These are phyloP conservation scores for Coracopsis vasa DNA, from an alignment of 2,113 vertebrate genomes.

Conservation along the genomic window DNA sequence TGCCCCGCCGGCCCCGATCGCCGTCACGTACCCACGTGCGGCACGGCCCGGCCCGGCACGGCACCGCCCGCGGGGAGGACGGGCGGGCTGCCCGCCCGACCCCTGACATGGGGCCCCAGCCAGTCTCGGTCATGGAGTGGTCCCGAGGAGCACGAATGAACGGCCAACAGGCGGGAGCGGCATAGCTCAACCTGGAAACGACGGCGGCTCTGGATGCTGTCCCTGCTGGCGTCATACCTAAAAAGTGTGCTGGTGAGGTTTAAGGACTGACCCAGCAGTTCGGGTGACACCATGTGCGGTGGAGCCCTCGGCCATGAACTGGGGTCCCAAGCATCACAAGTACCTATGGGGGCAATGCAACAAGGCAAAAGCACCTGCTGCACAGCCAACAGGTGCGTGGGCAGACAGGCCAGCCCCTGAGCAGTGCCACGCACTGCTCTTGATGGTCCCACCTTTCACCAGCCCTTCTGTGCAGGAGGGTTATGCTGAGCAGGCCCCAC, in stretches of 20 bases:
- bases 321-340: not conserved
- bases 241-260: not conserved
- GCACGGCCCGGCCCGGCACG: constrained; percentile 41
- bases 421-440: fast-evolving
- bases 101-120: not conserved
- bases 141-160: not conserved
- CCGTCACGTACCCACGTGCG: constrained; percentile 93
- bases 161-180: not conserved
- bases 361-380: not conserved
- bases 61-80: not conserved
- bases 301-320: not conserved
- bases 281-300: fast-evolving
- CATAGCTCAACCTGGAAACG: not conserved
- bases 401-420: not conserved
- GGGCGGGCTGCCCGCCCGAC: not conserved
- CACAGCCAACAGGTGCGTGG: fast-evolving
- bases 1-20: constrained; percentile 85
- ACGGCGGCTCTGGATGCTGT: not conserved
- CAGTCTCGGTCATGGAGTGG: not conserved
- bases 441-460: fast-evolving
- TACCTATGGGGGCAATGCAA: not conserved
- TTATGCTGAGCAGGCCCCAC: fast-evolving
- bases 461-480: not conserved
- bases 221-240: not conserved
- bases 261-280: not conserved